Conservation (phyloP, 2,888 invertebrate genomes). For the Phyllotreta cruciferae region DNA sequence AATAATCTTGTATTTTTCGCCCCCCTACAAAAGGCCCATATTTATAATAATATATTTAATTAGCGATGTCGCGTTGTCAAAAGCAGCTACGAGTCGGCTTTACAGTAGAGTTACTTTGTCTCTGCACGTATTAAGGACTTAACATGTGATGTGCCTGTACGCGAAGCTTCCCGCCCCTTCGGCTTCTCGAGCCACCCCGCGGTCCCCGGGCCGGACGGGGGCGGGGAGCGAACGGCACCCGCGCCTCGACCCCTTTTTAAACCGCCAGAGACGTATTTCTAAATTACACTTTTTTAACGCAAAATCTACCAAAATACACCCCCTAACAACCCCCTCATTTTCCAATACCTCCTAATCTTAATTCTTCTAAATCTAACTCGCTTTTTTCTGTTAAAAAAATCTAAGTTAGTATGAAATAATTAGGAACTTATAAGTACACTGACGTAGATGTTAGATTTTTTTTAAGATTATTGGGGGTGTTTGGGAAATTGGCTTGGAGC, state of each 20-base stretch:
- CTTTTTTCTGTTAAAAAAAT: no score
- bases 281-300: background rate
- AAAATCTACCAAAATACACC: background rate
- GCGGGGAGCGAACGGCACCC: background rate
- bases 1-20: slow-evolving; percentile 56
- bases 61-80: slow-evolving; percentile 58
- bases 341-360: no score
- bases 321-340: no score
- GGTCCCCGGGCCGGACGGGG: slow-evolving; percentile 18
- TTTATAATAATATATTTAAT: slow-evolving; percentile 60
- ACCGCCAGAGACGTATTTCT: slow-evolving; percentile 4
- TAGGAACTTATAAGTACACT: no score
- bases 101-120: slow-evolving; percentile 59
- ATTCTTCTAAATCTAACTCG: no score
- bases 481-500: background rate
- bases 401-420: no score
- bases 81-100: slow-evolving; percentile 55
- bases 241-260: slow-evolving; percentile 3
- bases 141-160: slow-evolving; percentile 53
- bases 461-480: background rate
- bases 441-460: no score
- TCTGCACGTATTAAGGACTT: slow-evolving; percentile 53
- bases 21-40: slow-evolving; percentile 48
- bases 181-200: slow-evolving; percentile 32
- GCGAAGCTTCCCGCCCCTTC: slow-evolving; percentile 46